phyloP scores from a whole-genome alignment of 2,113 vertebrate genomes.

The Sphyrna mokarran region DNA sequence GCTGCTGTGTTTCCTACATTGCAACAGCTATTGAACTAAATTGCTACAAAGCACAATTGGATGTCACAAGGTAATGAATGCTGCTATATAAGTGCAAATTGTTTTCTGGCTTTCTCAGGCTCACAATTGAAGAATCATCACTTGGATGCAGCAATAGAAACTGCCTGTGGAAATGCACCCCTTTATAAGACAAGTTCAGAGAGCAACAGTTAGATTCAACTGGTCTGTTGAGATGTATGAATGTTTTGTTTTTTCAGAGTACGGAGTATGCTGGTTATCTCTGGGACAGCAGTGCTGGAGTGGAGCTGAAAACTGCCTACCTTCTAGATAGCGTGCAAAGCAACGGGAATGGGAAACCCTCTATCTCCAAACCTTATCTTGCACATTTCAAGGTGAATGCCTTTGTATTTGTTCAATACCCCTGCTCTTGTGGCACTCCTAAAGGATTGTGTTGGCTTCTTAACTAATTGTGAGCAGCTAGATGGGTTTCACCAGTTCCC shows the following conservation, averaged over 20 bases:
- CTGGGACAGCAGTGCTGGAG: slow-evolving; percentile 73
- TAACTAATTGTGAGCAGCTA: not conserved
- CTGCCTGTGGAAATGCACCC: not conserved
- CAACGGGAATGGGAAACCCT: slow-evolving; percentile 67
- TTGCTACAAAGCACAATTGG: not conserved
- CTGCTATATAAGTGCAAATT: not conserved
- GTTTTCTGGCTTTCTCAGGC: not conserved
- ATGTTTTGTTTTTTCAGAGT: slow-evolving; percentile 54
- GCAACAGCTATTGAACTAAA: not conserved
- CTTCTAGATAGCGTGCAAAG: slow-evolving; percentile 55
- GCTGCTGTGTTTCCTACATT: not conserved
- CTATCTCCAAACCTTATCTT: slow-evolving; percentile 57
- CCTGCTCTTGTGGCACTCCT: not conserved
- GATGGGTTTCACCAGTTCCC: no score
- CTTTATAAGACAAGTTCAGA: not conserved
- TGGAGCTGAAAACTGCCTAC: slow-evolving; percentile 68
- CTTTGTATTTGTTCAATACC: not conserved
- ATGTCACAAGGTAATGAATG: not conserved
- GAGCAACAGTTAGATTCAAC: not conserved
- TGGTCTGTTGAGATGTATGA: not conserved
- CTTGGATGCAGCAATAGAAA: not conserved
- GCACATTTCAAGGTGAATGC: slow-evolving; percentile 73
- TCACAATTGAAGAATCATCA: not conserved
- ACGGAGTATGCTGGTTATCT: slow-evolving; percentile 75
- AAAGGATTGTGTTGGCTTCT: not conserved